Percentiles rank a stretch among this genome's conserved stretches.
Conservation (phyloP, 2,113 vertebrate genomes). For the Apodemus speciosus region DNA sequence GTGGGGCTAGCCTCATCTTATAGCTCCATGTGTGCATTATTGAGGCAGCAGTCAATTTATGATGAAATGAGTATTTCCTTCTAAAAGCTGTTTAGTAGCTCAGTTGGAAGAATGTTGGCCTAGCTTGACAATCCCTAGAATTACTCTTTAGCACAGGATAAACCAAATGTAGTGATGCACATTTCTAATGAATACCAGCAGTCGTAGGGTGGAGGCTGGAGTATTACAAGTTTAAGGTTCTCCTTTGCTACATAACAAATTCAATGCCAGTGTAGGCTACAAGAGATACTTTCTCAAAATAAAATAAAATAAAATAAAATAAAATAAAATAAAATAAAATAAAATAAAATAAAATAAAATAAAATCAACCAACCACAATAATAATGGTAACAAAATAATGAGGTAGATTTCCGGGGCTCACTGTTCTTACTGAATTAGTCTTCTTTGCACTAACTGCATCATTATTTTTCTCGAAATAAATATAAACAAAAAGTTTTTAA, state of each 20-base stretch:
- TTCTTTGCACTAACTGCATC: background rate
- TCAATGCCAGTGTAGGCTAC: background rate
- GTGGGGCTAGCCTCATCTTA: background rate
- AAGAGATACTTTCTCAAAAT: background rate
- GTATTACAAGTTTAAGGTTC: background rate
- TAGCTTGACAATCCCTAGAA: background rate
- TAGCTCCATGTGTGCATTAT: no score
- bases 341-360: background rate
- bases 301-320: background rate
- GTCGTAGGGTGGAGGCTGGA: background rate
- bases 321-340: background rate
- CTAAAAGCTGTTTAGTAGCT: background rate
- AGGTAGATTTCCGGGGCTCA: background rate
- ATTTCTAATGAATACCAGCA: background rate
- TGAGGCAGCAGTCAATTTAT: background rate
- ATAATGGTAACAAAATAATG: background rate
- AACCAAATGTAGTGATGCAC: background rate
- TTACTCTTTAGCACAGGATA: no score
- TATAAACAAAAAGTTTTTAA: background rate
- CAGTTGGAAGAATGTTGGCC: background rate
- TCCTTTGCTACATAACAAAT: background rate
- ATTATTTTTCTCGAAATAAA: background rate
- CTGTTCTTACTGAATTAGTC: background rate
- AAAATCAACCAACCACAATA: background rate
- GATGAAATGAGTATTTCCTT: background rate